A percentile compares a stretch with the other conserved stretches of the same genome.
Evolutionary conservation across 2,888 invertebrate species (phyloP).

Genomic region (Ochropacha duplaris): DNA sequence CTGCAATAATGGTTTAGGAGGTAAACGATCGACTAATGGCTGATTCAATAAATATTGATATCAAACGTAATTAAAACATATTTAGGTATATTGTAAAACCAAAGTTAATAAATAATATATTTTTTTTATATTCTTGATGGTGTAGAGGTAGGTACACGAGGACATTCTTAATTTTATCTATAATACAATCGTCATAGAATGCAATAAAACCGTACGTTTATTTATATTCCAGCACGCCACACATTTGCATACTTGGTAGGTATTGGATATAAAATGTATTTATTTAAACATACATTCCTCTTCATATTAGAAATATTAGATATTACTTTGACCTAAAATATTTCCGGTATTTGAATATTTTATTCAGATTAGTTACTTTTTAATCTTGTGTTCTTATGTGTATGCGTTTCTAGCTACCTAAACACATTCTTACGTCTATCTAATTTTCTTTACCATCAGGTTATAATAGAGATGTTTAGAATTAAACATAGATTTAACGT

Average conservation of each 20-base stretch:
- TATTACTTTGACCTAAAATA: conserved; percentile 1
- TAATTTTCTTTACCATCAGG: too few species aligned
- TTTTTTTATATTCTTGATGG: too few species aligned
- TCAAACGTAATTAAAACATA: too few species aligned
- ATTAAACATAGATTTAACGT: too few species aligned
- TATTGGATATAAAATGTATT: not conserved
- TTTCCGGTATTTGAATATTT: not conserved
- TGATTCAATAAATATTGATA: too few species aligned
- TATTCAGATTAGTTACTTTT: not conserved
- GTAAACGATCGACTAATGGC: too few species aligned
- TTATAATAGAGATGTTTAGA: too few species aligned
- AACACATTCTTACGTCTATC: too few species aligned
- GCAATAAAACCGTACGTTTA: not conserved
- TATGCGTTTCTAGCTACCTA: too few species aligned
- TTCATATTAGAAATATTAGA: not conserved
- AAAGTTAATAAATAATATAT: not conserved
- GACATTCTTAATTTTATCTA: not conserved
- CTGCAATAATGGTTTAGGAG: too few species aligned
- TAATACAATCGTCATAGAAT: not conserved
- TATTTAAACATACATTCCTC: not conserved
- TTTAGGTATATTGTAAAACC: not conserved
- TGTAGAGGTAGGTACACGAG: not conserved
- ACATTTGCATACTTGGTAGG: not conserved
- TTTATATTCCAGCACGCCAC: not conserved
- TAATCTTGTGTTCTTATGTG: not conserved